Evolutionary conservation across 2,888 invertebrate species (phyloP).

Genomic region (Aricia artaxerxes): DNA sequence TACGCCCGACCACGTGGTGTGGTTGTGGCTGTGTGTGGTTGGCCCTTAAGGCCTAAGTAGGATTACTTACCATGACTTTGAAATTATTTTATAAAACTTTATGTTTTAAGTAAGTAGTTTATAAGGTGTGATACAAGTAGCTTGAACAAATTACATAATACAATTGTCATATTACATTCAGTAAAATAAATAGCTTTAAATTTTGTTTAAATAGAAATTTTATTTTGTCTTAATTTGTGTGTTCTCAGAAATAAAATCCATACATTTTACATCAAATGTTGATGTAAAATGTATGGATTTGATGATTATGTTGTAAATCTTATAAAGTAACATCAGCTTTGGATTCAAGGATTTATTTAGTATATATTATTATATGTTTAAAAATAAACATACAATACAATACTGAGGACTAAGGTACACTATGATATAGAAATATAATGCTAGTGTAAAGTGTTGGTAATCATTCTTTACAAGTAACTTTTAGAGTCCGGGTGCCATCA

Average conservation of each 20-base stretch:
- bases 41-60: not conserved
- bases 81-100: conserved; percentile 12
- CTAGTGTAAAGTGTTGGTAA: not conserved
- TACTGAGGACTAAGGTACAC: not conserved
- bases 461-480: not conserved
- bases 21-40: too few species aligned
- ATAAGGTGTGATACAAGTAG: not conserved
- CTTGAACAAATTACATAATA: conserved; percentile 24
- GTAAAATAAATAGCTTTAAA: conserved; percentile 20
- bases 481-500: too few species aligned
- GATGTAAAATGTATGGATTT: too few species aligned
- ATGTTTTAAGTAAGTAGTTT: not conserved
- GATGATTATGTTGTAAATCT: not conserved
- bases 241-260: not conserved
- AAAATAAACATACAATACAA: not conserved
- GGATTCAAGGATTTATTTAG: not conserved
- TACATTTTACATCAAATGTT: not conserved
- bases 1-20: too few species aligned
- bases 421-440: not conserved
- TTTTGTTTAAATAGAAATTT: not conserved
- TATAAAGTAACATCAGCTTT: not conserved
- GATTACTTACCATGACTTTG: conserved; percentile 17
- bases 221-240: not conserved
- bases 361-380: not conserved
- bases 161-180: not conserved